Evolutionary conservation across 2,888 invertebrate species (phyloP).

Genomic region (Thereva unica): DNA sequence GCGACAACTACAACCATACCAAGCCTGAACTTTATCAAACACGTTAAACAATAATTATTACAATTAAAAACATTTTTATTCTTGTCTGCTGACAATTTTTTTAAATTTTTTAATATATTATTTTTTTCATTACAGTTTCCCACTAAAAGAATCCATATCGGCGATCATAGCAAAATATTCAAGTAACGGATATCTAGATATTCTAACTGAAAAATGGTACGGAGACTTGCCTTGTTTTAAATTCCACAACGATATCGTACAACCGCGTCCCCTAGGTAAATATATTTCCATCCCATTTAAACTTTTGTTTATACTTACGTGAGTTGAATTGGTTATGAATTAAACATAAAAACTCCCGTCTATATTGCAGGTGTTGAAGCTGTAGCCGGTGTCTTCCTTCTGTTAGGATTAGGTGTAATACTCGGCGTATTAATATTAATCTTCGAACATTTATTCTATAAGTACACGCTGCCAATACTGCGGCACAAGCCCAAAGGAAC

Average conservation of each 20-base stretch:
- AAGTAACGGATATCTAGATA: conserved; percentile 84
- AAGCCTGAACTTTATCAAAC: too few relatives aligned
- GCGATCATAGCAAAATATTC: conserved; percentile 85
- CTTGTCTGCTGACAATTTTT: conserved; percentile 1
- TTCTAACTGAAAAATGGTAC: conserved; percentile 86
- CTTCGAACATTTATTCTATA: conserved; percentile 87
- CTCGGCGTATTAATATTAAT: conserved; percentile 80
- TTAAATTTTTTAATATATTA: background rate
- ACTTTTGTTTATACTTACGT: background rate
- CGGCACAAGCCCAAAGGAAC: conserved; percentile 83
- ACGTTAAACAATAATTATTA: too few relatives aligned
- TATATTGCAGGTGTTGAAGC: conserved; percentile 73
- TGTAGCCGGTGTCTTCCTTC: conserved; percentile 82
- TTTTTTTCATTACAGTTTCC: conserved; percentile 43
- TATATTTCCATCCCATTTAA: background rate
- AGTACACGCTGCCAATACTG: conserved; percentile 81
- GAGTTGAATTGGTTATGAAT: conserved; percentile 3
- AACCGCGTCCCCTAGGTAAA: conserved; percentile 69
- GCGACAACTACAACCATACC: too few relatives aligned
- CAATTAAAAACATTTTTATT: too few relatives aligned
- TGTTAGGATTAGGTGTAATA: conserved; percentile 78
- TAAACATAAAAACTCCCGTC: background rate
- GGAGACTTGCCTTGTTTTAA: conserved; percentile 86
- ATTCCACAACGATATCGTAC: conserved; percentile 69
- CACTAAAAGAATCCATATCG: conserved; percentile 76